A percentile compares a stretch with the other conserved stretches of the same genome.
These are phyloP conservation scores for Sciurus niger DNA, from an alignment of 2,113 vertebrate genomes.

Conservation along the genomic window DNA sequence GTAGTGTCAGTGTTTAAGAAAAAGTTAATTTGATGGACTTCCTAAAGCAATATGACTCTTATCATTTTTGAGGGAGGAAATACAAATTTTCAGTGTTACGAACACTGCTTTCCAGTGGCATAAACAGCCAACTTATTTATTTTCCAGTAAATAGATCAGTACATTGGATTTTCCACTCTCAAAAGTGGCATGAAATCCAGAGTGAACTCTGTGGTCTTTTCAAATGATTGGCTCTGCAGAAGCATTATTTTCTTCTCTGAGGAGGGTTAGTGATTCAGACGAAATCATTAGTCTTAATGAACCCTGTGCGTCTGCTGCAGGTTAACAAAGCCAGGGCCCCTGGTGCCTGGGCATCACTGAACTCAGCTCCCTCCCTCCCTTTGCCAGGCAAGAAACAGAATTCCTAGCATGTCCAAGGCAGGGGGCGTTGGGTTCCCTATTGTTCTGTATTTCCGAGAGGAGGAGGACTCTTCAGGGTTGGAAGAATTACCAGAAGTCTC, in stretches of 20 bases:
- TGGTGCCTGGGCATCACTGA: neutral
- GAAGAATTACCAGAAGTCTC: neutral
- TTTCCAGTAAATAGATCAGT: neutral
- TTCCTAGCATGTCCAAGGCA: neutral
- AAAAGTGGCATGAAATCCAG: neutral
- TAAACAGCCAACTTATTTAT: neutral
- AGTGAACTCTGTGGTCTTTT: neutral
- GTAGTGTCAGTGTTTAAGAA: neutral
- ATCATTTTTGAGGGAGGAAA: neutral
- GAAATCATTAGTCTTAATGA: conserved; percentile 53
- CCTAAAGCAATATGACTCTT: neutral
- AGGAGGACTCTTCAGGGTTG: neutral
- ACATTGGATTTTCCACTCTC: neutral
- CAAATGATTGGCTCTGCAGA: neutral
- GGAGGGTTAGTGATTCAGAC: neutral
- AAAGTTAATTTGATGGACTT: neutral
- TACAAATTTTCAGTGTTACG: neutral
- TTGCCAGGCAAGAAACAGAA: neutral
- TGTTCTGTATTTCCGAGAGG: neutral
- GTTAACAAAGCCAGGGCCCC: neutral
- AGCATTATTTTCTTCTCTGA: neutral
- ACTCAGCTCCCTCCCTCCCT: neutral
- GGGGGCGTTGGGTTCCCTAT: neutral
- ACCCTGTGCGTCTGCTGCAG: neutral
- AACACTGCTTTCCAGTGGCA: neutral